These are phyloP conservation scores for Heliocidaris erythrogramma DNA, from an alignment of 35 echinoderm and acorn worm species.

Conservation along the genomic window DNA sequence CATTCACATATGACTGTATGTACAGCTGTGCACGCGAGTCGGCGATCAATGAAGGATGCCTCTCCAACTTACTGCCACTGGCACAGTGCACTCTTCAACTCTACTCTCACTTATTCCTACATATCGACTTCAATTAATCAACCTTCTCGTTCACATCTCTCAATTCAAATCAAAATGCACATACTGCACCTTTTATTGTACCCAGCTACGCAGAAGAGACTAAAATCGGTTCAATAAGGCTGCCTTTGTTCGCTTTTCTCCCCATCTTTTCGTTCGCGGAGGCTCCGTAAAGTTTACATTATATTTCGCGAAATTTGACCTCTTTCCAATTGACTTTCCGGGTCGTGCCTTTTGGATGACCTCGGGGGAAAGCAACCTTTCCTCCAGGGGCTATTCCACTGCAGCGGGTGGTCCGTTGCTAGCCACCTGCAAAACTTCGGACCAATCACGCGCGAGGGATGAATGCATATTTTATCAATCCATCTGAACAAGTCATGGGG, in stretches of 20 bases:
- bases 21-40: conserved; percentile 6
- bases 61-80: background rate
- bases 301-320: conserved; percentile 40
- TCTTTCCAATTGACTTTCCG: conserved; percentile 33
- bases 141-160: background rate
- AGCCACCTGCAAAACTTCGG: background rate
- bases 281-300: conserved; percentile 39
- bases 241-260: conserved; percentile 40
- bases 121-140: background rate
- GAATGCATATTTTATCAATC: background rate
- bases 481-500: background rate
- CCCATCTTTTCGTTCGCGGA: conserved; percentile 26
- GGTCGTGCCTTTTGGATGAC: conserved; percentile 40
- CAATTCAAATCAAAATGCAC: background rate
- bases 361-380: conserved; percentile 16
- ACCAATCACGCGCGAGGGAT: background rate
- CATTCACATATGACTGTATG: background rate
- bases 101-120: background rate
- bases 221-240: background rate
- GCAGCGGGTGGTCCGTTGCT: conserved; percentile 5
- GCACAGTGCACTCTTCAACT: conserved; percentile 1
- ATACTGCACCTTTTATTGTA: background rate
- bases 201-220: conserved; percentile 18
- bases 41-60: background rate
- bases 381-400: background rate